phyloP scores from a whole-genome alignment of 2,113 vertebrate species.

The Drymodes brunneopygia region DNA sequence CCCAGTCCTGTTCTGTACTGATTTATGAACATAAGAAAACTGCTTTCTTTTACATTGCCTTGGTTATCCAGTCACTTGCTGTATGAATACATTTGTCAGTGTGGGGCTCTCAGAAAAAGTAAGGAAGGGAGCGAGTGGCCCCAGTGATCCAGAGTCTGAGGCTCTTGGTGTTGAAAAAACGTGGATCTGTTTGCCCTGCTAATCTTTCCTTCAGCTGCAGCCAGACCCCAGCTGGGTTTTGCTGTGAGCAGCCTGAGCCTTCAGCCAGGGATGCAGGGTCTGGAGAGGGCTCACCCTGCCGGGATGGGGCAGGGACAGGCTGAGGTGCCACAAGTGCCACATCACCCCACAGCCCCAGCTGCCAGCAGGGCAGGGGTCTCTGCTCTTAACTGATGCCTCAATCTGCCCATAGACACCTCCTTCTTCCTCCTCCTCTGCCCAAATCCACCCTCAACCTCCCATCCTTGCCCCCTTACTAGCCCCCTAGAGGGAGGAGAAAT shows the following conservation, averaged over 20 bases:
- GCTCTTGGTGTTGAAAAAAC: neutral
- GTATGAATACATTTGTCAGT: neutral
- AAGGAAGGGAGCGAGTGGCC: neutral
- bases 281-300: accelerated
- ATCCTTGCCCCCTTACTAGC: accelerated
- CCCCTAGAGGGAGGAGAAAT: neutral
- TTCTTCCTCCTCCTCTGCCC: neutral
- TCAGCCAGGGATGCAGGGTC: too few species aligned
- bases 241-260: neutral
- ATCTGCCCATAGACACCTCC: neutral
- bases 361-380: neutral
- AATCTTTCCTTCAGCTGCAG: neutral
- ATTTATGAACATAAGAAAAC: neutral
- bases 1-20: neutral
- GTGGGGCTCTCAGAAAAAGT: neutral
- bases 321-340: accelerated
- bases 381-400: neutral
- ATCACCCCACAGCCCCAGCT: accelerated
- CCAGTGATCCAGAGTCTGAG: neutral
- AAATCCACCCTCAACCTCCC: neutral
- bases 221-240: neutral
- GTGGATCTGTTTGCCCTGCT: neutral
- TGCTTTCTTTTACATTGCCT: neutral
- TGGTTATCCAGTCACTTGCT: neutral
- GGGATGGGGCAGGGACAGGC: neutral